A percentile compares a stretch with the other conserved stretches of the same genome.
Conservation (phyloP, 2,113 vertebrate genomes). For the Todiramphus saurophagus region DNA sequence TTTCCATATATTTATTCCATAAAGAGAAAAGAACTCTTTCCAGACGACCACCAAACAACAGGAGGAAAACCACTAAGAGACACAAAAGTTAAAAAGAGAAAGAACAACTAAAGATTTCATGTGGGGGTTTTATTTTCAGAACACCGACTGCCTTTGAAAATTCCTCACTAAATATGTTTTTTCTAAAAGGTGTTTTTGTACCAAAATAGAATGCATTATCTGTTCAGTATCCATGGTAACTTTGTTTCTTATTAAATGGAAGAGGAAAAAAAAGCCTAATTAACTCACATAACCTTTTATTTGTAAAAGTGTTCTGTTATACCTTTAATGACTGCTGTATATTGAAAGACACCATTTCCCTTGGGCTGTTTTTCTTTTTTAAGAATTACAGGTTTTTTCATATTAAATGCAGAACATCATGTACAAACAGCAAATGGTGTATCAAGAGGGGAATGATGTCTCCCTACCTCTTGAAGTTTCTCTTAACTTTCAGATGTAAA, state of each 20-base stretch:
- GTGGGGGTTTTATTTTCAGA: neutral
- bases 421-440: neutral
- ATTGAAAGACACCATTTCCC: neutral
- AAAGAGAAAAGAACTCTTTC: neutral
- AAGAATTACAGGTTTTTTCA: neutral
- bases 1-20: neutral
- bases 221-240: constrained; percentile 72
- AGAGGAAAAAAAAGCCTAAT: constrained; percentile 67
- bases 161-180: constrained; percentile 25
- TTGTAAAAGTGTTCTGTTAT: constrained; percentile 48
- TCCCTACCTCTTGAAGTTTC: neutral
- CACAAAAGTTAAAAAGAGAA: neutral
- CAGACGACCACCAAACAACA: neutral
- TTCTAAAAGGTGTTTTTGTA: constrained; percentile 56
- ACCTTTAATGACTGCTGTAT: neutral
- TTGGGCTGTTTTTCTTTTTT: neutral
- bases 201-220: constrained; percentile 64
- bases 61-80: neutral
- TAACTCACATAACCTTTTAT: constrained; percentile 64
- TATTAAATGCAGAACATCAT: neutral
- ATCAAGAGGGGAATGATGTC: neutral
- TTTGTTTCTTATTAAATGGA: constrained; percentile 74
- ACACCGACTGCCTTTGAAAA: constrained; percentile 12
- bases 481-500: neutral
- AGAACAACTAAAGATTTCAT: neutral